A percentile compares a stretch with the other conserved stretches of the same genome.
These are phyloP conservation scores for Scaptomyza parva DNA, from an alignment of 2,888 invertebrate genomes.

Conservation along the genomic window DNA sequence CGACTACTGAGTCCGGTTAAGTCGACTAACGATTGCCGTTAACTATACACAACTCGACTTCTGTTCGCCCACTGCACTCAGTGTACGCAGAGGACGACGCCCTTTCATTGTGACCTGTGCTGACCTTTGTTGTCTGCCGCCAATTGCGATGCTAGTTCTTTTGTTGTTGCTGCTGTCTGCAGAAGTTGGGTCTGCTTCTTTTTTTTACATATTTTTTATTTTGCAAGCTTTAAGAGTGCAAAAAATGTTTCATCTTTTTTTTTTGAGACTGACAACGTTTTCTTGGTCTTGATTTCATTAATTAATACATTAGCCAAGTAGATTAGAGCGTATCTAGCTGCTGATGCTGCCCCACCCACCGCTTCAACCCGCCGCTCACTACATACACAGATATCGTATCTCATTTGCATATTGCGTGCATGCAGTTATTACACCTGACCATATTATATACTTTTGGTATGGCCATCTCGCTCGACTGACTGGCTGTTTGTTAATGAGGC, in stretches of 20 bases:
- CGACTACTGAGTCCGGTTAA: constrained; percentile 37
- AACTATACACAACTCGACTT: constrained; percentile 7
- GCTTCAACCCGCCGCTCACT: too few species aligned
- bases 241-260: constrained; percentile 3
- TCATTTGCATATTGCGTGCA: constrained; percentile 73
- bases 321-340: constrained; percentile 46
- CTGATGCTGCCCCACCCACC: background rate
- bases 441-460: constrained; percentile 35
- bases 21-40: constrained; percentile 13
- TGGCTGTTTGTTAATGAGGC: constrained; percentile 51
- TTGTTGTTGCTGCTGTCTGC: constrained; percentile 63
- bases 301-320: constrained; percentile 59
- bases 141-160: constrained; percentile 46
- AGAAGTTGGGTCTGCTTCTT: constrained; percentile 28
- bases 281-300: constrained; percentile 58
- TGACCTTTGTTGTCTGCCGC: constrained; percentile 85
- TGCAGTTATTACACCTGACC: constrained; percentile 72
- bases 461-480: constrained; percentile 40
- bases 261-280: constrained; percentile 34
- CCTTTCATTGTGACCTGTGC: constrained; percentile 85
- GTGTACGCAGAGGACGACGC: constrained; percentile 84
- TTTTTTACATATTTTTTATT: constrained; percentile 28
- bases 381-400: constrained; percentile 1
- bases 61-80: constrained; percentile 28
- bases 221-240: constrained; percentile 53